Conservation (phyloP, 92 coral and sea anemone species). For the Zoanthus gigantus region DNA sequence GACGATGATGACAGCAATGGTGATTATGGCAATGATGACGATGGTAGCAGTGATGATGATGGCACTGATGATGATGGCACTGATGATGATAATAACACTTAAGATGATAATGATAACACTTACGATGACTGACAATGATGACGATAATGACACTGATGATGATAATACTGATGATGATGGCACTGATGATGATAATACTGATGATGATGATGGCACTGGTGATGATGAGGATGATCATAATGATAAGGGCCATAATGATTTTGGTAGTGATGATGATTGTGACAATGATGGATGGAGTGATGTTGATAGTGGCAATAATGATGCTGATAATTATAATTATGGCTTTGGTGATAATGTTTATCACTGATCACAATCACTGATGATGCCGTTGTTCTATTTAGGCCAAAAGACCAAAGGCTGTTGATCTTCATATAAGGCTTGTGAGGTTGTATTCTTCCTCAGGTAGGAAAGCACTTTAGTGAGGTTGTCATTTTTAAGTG, state of each 20-base stretch:
- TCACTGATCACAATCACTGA: not conserved
- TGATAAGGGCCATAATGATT: not conserved
- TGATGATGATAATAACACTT: not conserved
- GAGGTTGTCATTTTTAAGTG: not conserved
- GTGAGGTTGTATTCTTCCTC: slow-evolving; percentile 70
- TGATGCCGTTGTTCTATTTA: slow-evolving; percentile 16
- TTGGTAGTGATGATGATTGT: not conserved
- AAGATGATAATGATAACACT: not conserved
- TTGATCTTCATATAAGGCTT: slow-evolving; percentile 80
- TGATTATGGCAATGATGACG: no score
- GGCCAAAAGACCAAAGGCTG: slow-evolving; percentile 92
- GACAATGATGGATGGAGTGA: not conserved
- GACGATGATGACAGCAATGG: no score
- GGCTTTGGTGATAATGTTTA: not conserved
- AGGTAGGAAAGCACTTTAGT: slow-evolving; percentile 20
- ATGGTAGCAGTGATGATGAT: not conserved
- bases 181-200: not conserved
- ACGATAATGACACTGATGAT: not conserved
- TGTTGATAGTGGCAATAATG: not conserved
- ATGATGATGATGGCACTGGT: not conserved
- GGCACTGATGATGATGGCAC: no score
- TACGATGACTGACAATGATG: not conserved
- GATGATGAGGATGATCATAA: not conserved
- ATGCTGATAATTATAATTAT: not conserved
- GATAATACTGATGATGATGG: not conserved